A percentile compares a stretch with the other conserved stretches of the same genome.
phyloP scores from a whole-genome alignment of 2,797 vertebrate species.

The Hoplostethus mediterraneus region DNA sequence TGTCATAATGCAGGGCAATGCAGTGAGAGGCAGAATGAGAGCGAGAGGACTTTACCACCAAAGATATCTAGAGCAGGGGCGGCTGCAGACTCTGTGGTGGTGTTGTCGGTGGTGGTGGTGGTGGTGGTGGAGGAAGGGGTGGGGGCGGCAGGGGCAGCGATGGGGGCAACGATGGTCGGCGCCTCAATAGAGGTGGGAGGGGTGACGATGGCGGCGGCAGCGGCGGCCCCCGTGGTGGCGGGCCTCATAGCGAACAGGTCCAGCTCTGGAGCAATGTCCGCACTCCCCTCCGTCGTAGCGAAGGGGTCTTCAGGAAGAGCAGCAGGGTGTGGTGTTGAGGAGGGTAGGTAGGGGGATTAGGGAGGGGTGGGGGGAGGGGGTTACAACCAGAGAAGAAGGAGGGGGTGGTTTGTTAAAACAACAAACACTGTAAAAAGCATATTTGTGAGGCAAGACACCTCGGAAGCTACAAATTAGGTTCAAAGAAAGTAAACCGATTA shows the following conservation, averaged over 20 bases:
- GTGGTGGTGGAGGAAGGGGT: constrained; percentile 85
- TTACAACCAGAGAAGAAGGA: constrained; percentile 74
- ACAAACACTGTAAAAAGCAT: constrained; percentile 72
- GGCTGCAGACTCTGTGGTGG: constrained; percentile 83
- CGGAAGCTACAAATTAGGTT: constrained; percentile 41
- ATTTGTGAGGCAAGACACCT: constrained; percentile 49
- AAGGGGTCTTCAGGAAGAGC: constrained; percentile 92
- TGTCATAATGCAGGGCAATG: constrained; percentile 75
- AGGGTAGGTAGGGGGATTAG: not conserved
- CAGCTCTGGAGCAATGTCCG: constrained; percentile 93
- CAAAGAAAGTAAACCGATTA: constrained; percentile 38
- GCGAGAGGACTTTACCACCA: constrained; percentile 92
- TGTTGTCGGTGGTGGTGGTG: constrained; percentile 76
- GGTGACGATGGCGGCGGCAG: constrained; percentile 82
- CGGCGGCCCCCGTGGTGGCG: constrained; percentile 86
- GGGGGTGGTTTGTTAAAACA: constrained; percentile 69
- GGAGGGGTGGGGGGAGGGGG: constrained; percentile 82
- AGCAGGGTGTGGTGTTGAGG: constrained; percentile 38
- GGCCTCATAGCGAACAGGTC: constrained; percentile 99
- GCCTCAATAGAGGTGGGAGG: constrained; percentile 74
- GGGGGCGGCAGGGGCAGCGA: constrained; percentile 84
- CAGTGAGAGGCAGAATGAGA: constrained; percentile 73
- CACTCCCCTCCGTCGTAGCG: constrained; percentile 96
- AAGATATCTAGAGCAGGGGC: constrained; percentile 98
- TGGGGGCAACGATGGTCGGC: constrained; percentile 84